phyloP scores from a whole-genome alignment of 2,888 invertebrate species.

The Nematopogon swammerdamellus region DNA sequence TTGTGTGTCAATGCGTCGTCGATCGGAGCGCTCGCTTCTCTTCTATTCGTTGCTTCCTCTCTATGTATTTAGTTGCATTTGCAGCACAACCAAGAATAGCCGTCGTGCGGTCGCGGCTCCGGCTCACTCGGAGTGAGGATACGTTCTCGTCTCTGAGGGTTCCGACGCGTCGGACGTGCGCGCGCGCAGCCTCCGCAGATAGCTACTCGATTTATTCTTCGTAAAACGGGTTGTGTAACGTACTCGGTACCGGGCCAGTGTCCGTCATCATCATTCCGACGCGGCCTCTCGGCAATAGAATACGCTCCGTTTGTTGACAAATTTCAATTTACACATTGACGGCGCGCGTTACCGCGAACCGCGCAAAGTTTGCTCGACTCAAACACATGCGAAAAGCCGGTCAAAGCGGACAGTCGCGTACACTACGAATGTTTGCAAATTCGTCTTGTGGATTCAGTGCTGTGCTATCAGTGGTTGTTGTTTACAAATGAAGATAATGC shows the following conservation, averaged over 20 bases:
- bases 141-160: slow-evolving; percentile 9
- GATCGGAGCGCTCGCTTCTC: slow-evolving; percentile 28
- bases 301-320: slow-evolving; percentile 18
- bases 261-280: slow-evolving; percentile 13
- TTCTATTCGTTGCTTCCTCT: slow-evolving; percentile 29
- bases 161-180: neutral
- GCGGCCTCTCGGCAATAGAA: slow-evolving; percentile 6
- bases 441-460: neutral
- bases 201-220: too few relatives aligned
- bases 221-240: slow-evolving; percentile 24
- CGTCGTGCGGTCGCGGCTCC: slow-evolving; percentile 25
- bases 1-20: slow-evolving; percentile 27
- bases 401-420: neutral
- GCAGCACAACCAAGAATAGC: slow-evolving; percentile 46
- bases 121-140: slow-evolving; percentile 26
- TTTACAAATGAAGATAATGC: neutral
- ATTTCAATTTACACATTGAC: slow-evolving; percentile 23
- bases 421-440: neutral
- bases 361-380: neutral
- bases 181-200: neutral
- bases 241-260: slow-evolving; percentile 23
- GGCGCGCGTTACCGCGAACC: slow-evolving; percentile 14
- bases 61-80: slow-evolving; percentile 35
- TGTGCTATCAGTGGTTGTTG: neutral
- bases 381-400: neutral